phyloP scores from a whole-genome alignment of 2,888 invertebrate species.

The Pollenia angustigena region DNA sequence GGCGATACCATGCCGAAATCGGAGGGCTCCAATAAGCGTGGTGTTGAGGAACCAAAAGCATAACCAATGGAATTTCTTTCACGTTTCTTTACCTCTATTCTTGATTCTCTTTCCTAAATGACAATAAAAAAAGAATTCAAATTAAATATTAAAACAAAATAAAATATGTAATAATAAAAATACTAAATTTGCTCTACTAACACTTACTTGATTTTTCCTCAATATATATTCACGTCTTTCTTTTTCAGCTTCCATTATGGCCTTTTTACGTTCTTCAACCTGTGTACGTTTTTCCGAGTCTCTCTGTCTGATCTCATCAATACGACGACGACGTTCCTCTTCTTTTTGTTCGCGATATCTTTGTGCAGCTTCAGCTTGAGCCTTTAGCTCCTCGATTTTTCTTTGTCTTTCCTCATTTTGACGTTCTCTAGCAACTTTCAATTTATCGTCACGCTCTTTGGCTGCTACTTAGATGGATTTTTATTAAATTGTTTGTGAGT shows the following conservation, averaged over 20 bases:
- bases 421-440: constrained; percentile 91
- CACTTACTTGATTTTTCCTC: constrained; percentile 89
- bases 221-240: constrained; percentile 94
- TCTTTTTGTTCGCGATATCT: constrained; percentile 95
- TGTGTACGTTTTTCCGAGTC: constrained; percentile 89
- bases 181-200: constrained; percentile 6
- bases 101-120: constrained; percentile 89
- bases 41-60: constrained; percentile 96
- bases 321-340: constrained; percentile 91
- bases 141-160: constrained; percentile 11
- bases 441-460: constrained; percentile 87
- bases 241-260: constrained; percentile 94
- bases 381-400: constrained; percentile 94
- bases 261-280: constrained; percentile 94
- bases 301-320: constrained; percentile 91
- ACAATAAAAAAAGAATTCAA: neutral
- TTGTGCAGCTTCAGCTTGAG: constrained; percentile 95
- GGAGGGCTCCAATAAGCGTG: constrained; percentile 92
- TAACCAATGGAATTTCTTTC: constrained; percentile 91
- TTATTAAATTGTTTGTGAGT: constrained; percentile 13
- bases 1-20: constrained; percentile 87
- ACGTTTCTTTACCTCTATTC: constrained; percentile 91
- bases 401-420: constrained; percentile 95
- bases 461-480: constrained; percentile 67
- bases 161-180: neutral